Evolutionary conservation across 2,113 vertebrate species (phyloP).

Genomic region (Bufo bufo): DNA sequence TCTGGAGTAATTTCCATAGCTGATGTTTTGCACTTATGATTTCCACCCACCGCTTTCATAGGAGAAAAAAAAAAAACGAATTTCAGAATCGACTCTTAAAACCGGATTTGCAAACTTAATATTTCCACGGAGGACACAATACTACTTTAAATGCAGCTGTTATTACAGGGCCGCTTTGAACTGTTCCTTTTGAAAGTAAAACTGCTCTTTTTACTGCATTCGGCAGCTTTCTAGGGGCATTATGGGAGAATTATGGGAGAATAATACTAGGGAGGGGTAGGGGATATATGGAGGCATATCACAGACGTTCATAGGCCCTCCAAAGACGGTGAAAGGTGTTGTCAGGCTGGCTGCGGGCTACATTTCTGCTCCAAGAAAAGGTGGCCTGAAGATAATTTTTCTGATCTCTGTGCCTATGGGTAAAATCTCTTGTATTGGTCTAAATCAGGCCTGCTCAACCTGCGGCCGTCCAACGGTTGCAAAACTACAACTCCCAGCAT

Average conservation of each 20-base stretch:
- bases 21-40: constrained; percentile 45
- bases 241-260: constrained; percentile 42
- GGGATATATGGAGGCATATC: constrained; percentile 7
- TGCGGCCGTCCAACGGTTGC: too few relatives aligned
- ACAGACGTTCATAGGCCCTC: not conserved
- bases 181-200: constrained; percentile 41
- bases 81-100: constrained; percentile 21
- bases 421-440: too few relatives aligned
- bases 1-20: constrained; percentile 45
- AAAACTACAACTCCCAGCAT: too few relatives aligned
- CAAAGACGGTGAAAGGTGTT: not conserved
- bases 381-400: not conserved
- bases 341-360: not conserved
- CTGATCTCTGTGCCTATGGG: not conserved
- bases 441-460: too few relatives aligned
- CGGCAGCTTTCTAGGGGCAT: constrained; percentile 25
- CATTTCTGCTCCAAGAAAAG: not conserved
- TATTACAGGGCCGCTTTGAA: constrained; percentile 57
- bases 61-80: constrained; percentile 27
- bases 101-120: constrained; percentile 38
- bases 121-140: not conserved
- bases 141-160: constrained; percentile 37
- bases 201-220: constrained; percentile 30
- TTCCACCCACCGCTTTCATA: constrained; percentile 56
- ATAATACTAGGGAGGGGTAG: constrained; percentile 9